Base-by-base conservation (phyloP, 2,113 vertebrate species). In the Proterorhinus semilunaris region DNA sequence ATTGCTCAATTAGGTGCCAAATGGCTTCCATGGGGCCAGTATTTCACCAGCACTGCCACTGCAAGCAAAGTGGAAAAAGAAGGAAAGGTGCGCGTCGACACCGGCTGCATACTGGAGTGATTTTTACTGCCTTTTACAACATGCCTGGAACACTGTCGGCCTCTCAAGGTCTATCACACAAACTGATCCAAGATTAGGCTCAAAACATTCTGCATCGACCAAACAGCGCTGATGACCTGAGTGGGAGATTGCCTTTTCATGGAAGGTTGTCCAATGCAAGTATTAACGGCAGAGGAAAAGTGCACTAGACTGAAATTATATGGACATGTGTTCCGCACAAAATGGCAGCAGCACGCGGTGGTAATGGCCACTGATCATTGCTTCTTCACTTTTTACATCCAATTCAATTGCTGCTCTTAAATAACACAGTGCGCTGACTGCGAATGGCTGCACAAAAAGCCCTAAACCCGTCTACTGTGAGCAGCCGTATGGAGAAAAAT, bases 1-100 rank as follows among this genome's bases (percentile, higher is more conserved):
- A 90, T 89, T 91, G 92, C 90, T 92, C 92, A 93, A 93, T 93
- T 93, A 93, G 89, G 88, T 92, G 88, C 91, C 91, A 91, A 91
- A 93, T 92, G 90, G 89, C 89, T 92, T 93, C 90, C 91, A 84
- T 81, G 90, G 86, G 90, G 89, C 83, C 80, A 83, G 83, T 93
- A 91, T 92, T 93, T 93, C 85, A 92, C 90, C 88, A 90, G 81
- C 88, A 86, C 85, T 88, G 87, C 87, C 83, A 83, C 81, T 75
- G 90, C 84, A 85, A 90, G 90, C 76, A 88, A 89, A 89, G 83
- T 86, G 82, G 80, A 77, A 81, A 83, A 72, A 87, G 84, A 86
- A 85, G 87, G 84, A 86, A 86, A 91, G 83, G 82, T 79, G 83
- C 82, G 83, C 52, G 74, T 78, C 87, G 86, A 80, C 86, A 90